Evolutionary conservation across 2,797 vertebrate species (phyloP), one percentile per base, ranked within the genome.

Genomic region (Enteromius paludinosus): DNA sequence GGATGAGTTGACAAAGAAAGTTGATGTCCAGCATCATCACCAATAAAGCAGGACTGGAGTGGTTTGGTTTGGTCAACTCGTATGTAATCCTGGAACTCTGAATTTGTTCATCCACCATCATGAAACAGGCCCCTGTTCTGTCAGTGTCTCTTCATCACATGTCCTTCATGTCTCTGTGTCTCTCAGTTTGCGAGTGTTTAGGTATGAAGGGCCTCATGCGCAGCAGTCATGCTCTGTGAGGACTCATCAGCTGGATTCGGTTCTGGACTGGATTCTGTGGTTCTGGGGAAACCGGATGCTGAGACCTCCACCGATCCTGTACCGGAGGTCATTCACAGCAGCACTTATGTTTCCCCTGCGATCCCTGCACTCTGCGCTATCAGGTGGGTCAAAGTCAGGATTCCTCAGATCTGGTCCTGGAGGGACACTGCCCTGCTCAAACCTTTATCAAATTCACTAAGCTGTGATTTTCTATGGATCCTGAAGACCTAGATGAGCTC

Each of bases 191-290:
- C 5, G 6, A 30, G 54, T 75, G 56, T 54, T 85, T 28, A 23
- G 83, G 84, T 87, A 71, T 88, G 86, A 88, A 87, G 85, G 89
- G 86, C 85, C 65, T 89, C 87, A 75, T 66, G 76, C 15, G 77
- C 23, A 81, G 83, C 54, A 82, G 83, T 85, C 75, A 93, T 93
- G 92, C 86, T 81, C 47, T 77, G 79, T 85, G 87, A 92, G 75
- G 89, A 90, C 69, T 78, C 76, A 15, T 62, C 64, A 28, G 54
- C 41, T 35, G 86, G 47, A 0, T 30, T 65, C 82, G 78, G 64
- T 49, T 45, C 71, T 73, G 76, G 82, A 43, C 56, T 49, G 47
- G 79, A 85, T 59, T 33, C 84, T 23, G 78, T 68, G 20, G 7
- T n/a, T 18, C 61, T 80, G 47, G 23, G 54, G 14, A 85, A 81